A percentile compares a stretch with the other conserved stretches of the same genome.
phyloP scores from a whole-genome alignment of 2,888 invertebrate genomes.

The Tinea trinotella region DNA sequence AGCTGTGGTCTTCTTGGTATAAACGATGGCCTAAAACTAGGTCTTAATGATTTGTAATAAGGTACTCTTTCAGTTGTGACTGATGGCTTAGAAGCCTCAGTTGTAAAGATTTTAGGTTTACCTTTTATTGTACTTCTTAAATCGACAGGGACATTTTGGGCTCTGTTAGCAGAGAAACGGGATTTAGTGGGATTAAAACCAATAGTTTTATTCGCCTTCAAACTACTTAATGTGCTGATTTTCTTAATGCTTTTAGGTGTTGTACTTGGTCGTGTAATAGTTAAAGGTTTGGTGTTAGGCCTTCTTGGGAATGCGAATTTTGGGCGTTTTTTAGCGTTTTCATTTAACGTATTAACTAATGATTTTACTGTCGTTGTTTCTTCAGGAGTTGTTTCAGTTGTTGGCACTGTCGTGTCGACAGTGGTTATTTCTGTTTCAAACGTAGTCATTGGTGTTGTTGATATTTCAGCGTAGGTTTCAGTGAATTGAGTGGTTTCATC shows the following conservation, averaged over 20 bases:
- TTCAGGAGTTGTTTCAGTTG: conserved; percentile 39
- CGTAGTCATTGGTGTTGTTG: conserved; percentile 20
- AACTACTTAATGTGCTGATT: conserved; percentile 35
- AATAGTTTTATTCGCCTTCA: conserved; percentile 45
- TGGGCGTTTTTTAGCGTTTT: conserved; percentile 37
- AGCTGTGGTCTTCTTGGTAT: conserved; percentile 45
- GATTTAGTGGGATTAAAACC: conserved; percentile 47
- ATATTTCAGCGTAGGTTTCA: conserved; percentile 21
- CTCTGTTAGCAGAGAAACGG: conserved; percentile 45
- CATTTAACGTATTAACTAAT: conserved; percentile 30
- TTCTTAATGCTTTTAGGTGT: conserved; percentile 37
- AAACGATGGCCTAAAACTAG: conserved; percentile 54
- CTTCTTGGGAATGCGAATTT: conserved; percentile 59
- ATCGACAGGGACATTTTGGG: conserved; percentile 61
- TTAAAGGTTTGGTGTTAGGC: conserved; percentile 45
- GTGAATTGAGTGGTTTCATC: conserved; percentile 26
- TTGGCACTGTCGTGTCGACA: conserved; percentile 24
- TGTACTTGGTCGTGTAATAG: conserved; percentile 35
- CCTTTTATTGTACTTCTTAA: conserved; percentile 36
- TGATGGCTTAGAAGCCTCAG: conserved; percentile 42
- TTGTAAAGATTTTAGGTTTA: conserved; percentile 46
- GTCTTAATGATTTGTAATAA: conserved; percentile 51
- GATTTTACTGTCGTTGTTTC: conserved; percentile 49
- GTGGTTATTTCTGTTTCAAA: conserved; percentile 27
- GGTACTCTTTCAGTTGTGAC: conserved; percentile 53